Evolutionary conservation across 2,113 vertebrate genomes (phyloP), one percentile per base, ranked within the genome.

Genomic region (Ovibos moschatus): DNA sequence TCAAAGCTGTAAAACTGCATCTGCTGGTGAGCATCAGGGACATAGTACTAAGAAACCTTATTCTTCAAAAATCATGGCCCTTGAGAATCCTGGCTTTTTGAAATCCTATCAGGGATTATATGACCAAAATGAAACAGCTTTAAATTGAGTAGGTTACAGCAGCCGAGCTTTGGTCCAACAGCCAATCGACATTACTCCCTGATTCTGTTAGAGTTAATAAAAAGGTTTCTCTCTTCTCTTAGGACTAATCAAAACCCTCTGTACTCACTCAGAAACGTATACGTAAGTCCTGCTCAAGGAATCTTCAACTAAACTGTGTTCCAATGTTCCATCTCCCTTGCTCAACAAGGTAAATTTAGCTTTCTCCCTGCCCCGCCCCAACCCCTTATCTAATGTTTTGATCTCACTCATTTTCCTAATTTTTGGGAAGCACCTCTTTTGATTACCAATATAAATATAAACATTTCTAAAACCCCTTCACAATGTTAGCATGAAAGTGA

Each of bases 91-190:
- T 23, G 25, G 79, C 17, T 62, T 62, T 94, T 50, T 95, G 82
- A 78, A 95, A 55, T 57, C 47, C 43, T 95, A 15, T 53, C 85
- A 50, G 55, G 62, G 47, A 84, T 78, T 87, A 45, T 28, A 58
- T 50, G 28, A 28, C 19, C 47, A 53, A 82, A 92, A 43, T 60
- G 62, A 82, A 87, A 78, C 36, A 60, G 43, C 74, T 84, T 53
- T 84, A 58, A 83, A 33, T 57, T 47, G 40, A 87, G 43, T 30
- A 62, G 14, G 27, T 62, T 87, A 57, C 57, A 88, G 43, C 57
- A 74, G 25, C 16, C 17, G 51, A 40, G 86, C 91, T 92, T 78
- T 67, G 36, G 45, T 53, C 43, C 55, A 60, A 89, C 25, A 85
- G 71, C 57, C 36, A 19, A 36, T 33, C 28, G 51, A 36, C 43